phyloP scores from a whole-genome alignment of 2,113 vertebrate genomes.

The Limnothrissa miodon region DNA sequence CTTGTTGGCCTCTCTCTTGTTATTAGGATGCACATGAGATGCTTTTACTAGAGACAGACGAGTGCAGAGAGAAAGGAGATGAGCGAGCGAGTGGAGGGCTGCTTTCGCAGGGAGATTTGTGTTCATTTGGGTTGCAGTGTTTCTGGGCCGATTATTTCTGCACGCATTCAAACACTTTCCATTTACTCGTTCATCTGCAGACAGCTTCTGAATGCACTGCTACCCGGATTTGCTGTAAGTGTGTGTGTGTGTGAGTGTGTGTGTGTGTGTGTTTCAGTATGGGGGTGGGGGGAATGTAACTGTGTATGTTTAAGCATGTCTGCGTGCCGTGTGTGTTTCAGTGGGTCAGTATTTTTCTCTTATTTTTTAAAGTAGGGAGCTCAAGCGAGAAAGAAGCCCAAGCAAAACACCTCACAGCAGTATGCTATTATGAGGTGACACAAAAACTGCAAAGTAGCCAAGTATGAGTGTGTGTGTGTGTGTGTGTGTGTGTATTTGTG shows the following conservation, averaged over 20 bases:
- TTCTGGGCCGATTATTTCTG: no score
- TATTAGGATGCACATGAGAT: not conserved
- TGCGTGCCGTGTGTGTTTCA: not conserved
- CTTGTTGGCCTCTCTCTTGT: not conserved
- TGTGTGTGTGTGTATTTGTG: not conserved
- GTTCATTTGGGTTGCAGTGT: no score
- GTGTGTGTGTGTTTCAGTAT: not conserved
- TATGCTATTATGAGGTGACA: not conserved
- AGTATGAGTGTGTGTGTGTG: not conserved
- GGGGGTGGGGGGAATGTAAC: not conserved
- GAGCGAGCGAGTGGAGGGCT: no score
- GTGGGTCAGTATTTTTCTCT: not conserved
- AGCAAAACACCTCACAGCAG: not conserved
- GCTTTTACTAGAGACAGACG: not conserved
- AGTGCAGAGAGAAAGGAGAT: no score
- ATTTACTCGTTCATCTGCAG: not conserved
- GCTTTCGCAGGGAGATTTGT: no score
- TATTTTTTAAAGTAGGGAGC: not conserved
- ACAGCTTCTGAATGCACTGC: no score
- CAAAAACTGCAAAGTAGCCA: not conserved
- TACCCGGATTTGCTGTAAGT: not conserved
- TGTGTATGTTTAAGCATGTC: not conserved
- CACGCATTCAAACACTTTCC: conserved; percentile 37
- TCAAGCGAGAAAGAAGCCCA: not conserved
- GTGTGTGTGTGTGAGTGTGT: not conserved